phyloP scores from a whole-genome alignment of 2,888 invertebrate genomes.

The Galerucella calmariensis region DNA sequence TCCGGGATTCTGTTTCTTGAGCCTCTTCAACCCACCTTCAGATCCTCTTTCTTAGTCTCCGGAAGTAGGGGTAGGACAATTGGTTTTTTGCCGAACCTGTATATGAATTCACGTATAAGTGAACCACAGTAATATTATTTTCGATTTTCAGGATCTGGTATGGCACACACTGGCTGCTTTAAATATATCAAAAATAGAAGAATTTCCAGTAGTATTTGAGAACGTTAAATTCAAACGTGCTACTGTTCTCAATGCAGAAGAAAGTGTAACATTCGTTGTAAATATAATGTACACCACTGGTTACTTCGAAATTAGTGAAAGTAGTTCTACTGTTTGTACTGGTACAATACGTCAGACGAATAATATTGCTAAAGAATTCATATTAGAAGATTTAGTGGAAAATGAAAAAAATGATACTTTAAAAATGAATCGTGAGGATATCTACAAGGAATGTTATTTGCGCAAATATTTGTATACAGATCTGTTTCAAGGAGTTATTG shows the following conservation, averaged over 20 bases:
- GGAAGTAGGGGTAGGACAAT: too few relatives aligned
- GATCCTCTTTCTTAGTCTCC: too few relatives aligned
- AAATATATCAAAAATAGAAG: not conserved
- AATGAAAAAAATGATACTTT: not conserved
- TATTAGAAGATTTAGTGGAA: not conserved
- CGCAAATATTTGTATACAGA: not conserved
- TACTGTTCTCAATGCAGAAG: not conserved
- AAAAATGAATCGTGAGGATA: not conserved
- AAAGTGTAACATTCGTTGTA: not conserved
- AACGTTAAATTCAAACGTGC: not conserved
- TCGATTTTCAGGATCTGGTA: not conserved
- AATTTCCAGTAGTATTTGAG: not conserved
- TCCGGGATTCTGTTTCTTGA: too few relatives aligned
- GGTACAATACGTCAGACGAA: not conserved
- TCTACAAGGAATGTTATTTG: not conserved
- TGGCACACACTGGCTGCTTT: not conserved
- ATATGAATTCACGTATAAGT: too few relatives aligned
- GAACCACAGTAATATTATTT: too few relatives aligned
- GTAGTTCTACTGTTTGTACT: not conserved
- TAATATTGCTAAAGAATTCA: not conserved
- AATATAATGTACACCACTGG: not conserved
- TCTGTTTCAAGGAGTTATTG: not conserved
- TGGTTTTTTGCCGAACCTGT: too few relatives aligned
- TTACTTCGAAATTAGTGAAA: not conserved
- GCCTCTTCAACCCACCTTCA: too few relatives aligned